These are phyloP conservation scores for Pteronura brasiliensis DNA, from an alignment of 2,113 vertebrate genomes.

Conservation along the genomic window DNA sequence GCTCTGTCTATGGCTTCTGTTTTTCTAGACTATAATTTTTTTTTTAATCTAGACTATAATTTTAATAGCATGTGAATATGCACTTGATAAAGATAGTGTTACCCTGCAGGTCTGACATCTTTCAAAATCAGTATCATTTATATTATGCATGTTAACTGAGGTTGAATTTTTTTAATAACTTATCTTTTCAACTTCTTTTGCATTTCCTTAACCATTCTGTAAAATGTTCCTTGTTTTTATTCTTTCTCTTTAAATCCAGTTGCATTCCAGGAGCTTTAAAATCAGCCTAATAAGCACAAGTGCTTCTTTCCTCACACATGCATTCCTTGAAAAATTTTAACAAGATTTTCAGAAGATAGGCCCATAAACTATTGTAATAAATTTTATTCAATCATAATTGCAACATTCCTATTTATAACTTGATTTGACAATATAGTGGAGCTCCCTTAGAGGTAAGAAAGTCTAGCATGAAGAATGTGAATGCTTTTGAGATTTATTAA, in stretches of 20 bases:
- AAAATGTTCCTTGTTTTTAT: constrained; percentile 31
- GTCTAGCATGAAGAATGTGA: not conserved
- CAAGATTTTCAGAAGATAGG: not conserved
- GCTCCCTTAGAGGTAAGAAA: not conserved
- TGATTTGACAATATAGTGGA: not conserved
- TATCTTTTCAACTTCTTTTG: not conserved
- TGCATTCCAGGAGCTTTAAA: not conserved
- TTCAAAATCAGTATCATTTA: constrained; percentile 23
- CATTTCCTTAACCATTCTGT: constrained; percentile 27
- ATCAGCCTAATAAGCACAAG: not conserved
- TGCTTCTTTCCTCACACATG: not conserved
- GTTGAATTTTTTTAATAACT: not conserved
- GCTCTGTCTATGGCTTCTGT: not conserved
- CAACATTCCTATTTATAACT: not conserved
- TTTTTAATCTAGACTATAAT: not conserved
- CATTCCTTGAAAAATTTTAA: not conserved
- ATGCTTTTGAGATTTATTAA: not conserved
- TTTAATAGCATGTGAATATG: constrained; percentile 13
- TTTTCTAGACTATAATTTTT: constrained; percentile 40
- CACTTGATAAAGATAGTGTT: not conserved
- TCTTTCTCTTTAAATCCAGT: constrained; percentile 23
- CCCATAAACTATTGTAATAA: not conserved
- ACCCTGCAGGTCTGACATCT: not conserved
- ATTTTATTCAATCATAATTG: not conserved
- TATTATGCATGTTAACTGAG: not conserved